Evolutionary conservation across 2,113 vertebrate species (phyloP).

Genomic region (Peromyscus maniculatus): DNA sequence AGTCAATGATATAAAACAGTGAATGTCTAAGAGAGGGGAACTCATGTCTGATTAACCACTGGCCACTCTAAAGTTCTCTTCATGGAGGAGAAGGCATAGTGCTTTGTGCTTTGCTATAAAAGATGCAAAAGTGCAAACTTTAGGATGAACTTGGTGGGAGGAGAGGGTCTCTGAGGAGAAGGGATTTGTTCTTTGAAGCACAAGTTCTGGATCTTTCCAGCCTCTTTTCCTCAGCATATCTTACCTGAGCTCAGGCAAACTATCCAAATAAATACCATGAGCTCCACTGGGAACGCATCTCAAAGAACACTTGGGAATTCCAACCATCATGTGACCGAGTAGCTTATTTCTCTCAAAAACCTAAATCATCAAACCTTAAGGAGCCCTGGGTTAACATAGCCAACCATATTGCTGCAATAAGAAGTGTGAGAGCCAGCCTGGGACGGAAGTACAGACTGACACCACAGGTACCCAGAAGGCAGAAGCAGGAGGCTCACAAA

Average conservation of each 20-base stretch:
- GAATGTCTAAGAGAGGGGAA: not conserved
- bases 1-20: not conserved
- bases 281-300: not conserved
- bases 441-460: not conserved
- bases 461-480: not conserved
- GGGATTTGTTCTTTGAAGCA: not conserved
- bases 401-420: not conserved
- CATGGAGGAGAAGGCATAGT: not conserved
- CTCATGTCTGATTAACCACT: not conserved
- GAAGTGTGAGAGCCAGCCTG: fast-evolving
- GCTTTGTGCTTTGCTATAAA: not conserved
- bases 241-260: not conserved
- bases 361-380: not conserved
- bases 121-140: not conserved
- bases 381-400: not conserved
- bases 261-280: not conserved
- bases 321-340: not conserved
- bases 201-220: not conserved
- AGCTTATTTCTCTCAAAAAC: not conserved
- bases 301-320: not conserved
- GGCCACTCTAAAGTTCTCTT: not conserved
- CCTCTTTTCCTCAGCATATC: not conserved
- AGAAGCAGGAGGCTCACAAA: not conserved
- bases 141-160: not conserved
- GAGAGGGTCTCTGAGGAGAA: not conserved